Base-by-base conservation (phyloP, 2,113 vertebrate species). In the Archocentrus centrarchus region DNA sequence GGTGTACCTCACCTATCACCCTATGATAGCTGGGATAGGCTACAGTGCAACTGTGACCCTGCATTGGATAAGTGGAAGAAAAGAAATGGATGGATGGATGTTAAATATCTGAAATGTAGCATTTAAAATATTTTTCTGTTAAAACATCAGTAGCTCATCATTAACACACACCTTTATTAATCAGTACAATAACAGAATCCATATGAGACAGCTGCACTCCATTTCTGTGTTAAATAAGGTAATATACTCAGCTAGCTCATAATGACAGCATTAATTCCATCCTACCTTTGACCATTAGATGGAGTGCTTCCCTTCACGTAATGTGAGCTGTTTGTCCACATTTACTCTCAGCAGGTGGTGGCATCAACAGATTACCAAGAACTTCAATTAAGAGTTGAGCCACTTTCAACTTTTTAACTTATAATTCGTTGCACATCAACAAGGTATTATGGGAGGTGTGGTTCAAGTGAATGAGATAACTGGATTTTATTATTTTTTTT, bases 221-320 rank as follows among this genome's bases (percentile, higher is more conserved):
- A 35, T 73, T 35, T 17, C 27, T 0, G 11, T 73, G 27, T 73
- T 73, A 55, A 55, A 55, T n/a, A 55, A 73, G 47, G 44, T 55
- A 55, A 53, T 1, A 70, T 13, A 70, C 1, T 0, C 6, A 11
- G 9, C 77, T 13, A 18, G 14, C 27, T 78, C 59, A 37, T 53
- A 50, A 10, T 58, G 17, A 20, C 37, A 41, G 35, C 10, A 17
- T 58, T 66, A 39, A 53, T 62, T 63, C 13, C 68, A 5, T 75
- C 68, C 24, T 80, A 4, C 32, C 11, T 55, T 11, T 84, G 75
- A 62, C 82, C 90, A 91, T n/a, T 17, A 85, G 87, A 73, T 80
- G 82, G 81, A 73, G 87, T 39, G 32, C 70, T 77, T 20, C 6
- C 22, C 62, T 81, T 78, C 6, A 18, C 60, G 5, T 73, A 22